Percentiles rank a stretch among this genome's conserved stretches.
Conservation (phyloP, 1,140 invertebrate species). For the Anastatus disparis region DNA sequence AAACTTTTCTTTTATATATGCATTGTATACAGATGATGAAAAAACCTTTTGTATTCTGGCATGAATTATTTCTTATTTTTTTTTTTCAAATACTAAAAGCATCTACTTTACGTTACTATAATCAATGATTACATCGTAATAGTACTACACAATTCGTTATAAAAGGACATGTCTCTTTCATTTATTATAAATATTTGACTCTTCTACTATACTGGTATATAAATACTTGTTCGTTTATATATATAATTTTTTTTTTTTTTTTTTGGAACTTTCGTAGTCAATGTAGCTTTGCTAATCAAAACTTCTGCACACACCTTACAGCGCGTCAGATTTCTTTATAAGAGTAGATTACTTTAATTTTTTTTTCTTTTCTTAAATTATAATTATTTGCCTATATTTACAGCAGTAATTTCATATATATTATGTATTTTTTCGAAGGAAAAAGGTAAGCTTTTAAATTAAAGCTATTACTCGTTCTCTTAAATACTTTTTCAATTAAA, state of each 20-base stretch:
- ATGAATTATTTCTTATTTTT: slow-evolving; percentile 14
- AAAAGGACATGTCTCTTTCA: slow-evolving; percentile 40
- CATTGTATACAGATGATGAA: slow-evolving; percentile 1
- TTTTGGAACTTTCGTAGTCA: slow-evolving; percentile 27
- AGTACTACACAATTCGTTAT: slow-evolving; percentile 36
- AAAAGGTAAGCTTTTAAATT: slow-evolving; percentile 10
- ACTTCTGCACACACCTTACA: slow-evolving; percentile 17
- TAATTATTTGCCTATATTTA: not conserved
- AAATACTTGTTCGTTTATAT: slow-evolving; percentile 44
- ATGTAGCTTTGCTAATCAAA: slow-evolving; percentile 18
- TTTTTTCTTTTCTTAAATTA: not conserved
- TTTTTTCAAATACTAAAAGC: slow-evolving; percentile 25
- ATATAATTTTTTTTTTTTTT: slow-evolving; percentile 13
- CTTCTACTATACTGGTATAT: slow-evolving; percentile 41
- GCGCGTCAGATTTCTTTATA: not conserved
- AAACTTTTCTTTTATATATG: not conserved
- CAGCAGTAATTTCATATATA: not conserved
- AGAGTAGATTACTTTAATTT: not conserved
- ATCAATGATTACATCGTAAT: slow-evolving; percentile 32
- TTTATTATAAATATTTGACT: slow-evolving; percentile 39
- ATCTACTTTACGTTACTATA: slow-evolving; percentile 17
- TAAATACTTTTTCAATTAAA: slow-evolving; percentile 5
- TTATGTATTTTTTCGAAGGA: slow-evolving; percentile 3
- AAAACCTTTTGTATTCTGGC: slow-evolving; percentile 28
- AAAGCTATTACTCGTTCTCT: slow-evolving; percentile 1